Evolutionary conservation across 2,888 invertebrate species (phyloP).

Genomic region (Leptinotarsa peninsularis): DNA sequence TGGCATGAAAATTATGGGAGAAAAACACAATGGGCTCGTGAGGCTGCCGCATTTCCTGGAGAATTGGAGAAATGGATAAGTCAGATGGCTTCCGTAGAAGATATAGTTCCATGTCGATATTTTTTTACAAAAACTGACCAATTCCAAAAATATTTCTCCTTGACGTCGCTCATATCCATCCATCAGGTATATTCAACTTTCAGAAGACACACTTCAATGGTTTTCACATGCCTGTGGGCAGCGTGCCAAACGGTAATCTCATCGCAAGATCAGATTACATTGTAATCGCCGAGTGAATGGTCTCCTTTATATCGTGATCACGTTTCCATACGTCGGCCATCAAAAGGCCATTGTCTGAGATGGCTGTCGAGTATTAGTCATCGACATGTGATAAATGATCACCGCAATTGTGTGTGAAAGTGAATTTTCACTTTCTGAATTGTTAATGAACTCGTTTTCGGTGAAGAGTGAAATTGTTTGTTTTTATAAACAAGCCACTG

Average conservation of each 20-base stretch:
- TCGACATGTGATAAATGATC: constrained; percentile 30
- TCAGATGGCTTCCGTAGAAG: too few relatives aligned
- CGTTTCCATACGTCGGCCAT: neutral
- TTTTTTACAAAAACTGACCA: too few relatives aligned
- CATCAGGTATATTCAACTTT: too few relatives aligned
- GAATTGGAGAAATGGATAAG: too few relatives aligned
- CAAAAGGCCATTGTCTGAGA: constrained; percentile 25
- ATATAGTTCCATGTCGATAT: too few relatives aligned
- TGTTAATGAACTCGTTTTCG: constrained; percentile 42
- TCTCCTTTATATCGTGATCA: neutral
- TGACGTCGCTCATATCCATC: too few relatives aligned
- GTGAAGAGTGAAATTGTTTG: constrained; percentile 44
- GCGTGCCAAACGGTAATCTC: too few relatives aligned
- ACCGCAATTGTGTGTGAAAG: constrained; percentile 40
- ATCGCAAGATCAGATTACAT: neutral
- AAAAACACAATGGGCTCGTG: too few relatives aligned
- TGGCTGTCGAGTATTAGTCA: constrained; percentile 26
- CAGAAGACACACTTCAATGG: neutral
- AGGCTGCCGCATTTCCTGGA: too few relatives aligned
- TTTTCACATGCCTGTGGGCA: too few relatives aligned
- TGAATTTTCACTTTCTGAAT: constrained; percentile 46
- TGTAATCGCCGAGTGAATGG: neutral
- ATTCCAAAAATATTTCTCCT: too few relatives aligned
- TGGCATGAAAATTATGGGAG: too few relatives aligned
- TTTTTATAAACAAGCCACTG: constrained; percentile 29